Conservation (phyloP, 2,797 vertebrate genomes). For the Chrysocyon brachyurus region DNA sequence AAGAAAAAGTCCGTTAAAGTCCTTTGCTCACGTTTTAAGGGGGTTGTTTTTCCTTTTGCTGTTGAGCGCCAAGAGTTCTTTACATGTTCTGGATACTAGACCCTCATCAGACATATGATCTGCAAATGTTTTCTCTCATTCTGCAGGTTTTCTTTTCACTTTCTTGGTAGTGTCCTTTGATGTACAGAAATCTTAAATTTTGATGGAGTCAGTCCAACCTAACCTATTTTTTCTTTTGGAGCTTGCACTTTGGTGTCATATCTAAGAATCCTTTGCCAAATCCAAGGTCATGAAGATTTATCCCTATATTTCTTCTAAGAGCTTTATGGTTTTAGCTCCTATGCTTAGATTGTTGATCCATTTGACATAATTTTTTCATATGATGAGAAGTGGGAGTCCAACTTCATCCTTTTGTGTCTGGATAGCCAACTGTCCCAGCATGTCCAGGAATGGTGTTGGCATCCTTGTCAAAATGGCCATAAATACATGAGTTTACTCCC, state of each 20-base stretch:
- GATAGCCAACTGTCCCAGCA: background rate
- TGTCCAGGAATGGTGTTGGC: background rate
- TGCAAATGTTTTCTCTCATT: constrained; percentile 15
- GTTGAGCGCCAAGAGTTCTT: background rate
- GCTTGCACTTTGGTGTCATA: background rate
- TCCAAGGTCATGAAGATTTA: background rate
- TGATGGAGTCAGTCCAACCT: background rate
- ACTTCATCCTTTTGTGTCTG: background rate
- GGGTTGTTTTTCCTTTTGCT: background rate
- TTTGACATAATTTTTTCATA: background rate
- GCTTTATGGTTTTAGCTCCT: background rate
- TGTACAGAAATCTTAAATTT: constrained; percentile 9
- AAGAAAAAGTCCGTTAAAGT: background rate
- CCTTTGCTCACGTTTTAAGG: background rate
- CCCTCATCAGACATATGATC: background rate
- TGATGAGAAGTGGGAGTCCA: background rate
- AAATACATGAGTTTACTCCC: background rate
- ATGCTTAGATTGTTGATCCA: background rate
- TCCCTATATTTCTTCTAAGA: background rate
- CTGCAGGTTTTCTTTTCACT: background rate
- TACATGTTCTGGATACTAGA: background rate
- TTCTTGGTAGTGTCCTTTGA: constrained; percentile 8
- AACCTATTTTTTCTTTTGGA: background rate
- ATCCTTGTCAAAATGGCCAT: background rate
- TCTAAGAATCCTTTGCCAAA: constrained; percentile 32